A percentile compares a stretch with the other conserved stretches of the same genome.
phyloP scores from a whole-genome alignment of 2,113 vertebrate genomes.

The Clarias macrocephalus region DNA sequence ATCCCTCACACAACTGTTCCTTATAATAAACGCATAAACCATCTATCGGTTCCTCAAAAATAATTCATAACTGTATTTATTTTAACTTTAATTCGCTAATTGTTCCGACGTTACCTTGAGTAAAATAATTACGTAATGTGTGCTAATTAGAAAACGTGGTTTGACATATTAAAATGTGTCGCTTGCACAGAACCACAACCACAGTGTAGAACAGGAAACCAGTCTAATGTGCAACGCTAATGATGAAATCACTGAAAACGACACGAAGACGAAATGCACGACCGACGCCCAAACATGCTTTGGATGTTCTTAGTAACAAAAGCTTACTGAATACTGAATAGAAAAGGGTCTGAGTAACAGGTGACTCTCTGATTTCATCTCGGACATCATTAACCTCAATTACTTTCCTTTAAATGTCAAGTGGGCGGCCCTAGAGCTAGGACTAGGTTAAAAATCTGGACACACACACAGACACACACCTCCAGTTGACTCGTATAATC shows the following conservation, averaged over 20 bases:
- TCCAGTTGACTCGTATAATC: constrained; percentile 79
- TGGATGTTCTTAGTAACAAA: too few species aligned
- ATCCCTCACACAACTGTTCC: too few species aligned
- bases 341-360: neutral
- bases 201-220: neutral
- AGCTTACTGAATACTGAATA: neutral
- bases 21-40: too few species aligned
- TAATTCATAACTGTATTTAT: too few species aligned
- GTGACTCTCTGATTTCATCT: neutral
- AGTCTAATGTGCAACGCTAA: neutral
- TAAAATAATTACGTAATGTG: too few species aligned
- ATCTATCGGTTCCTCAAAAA: too few species aligned
- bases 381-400: too few species aligned
- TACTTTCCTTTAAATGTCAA: neutral
- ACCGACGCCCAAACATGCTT: neutral
- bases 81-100: too few species aligned
- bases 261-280: neutral
- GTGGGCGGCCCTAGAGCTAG: neutral
- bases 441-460: neutral
- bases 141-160: neutral
- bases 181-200: neutral
- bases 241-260: neutral
- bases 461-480: constrained; percentile 59
- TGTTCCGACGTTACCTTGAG: too few species aligned
- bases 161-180: neutral